phyloP scores from a whole-genome alignment of 2,888 invertebrate species.

The Falcaria lacertinaria region DNA sequence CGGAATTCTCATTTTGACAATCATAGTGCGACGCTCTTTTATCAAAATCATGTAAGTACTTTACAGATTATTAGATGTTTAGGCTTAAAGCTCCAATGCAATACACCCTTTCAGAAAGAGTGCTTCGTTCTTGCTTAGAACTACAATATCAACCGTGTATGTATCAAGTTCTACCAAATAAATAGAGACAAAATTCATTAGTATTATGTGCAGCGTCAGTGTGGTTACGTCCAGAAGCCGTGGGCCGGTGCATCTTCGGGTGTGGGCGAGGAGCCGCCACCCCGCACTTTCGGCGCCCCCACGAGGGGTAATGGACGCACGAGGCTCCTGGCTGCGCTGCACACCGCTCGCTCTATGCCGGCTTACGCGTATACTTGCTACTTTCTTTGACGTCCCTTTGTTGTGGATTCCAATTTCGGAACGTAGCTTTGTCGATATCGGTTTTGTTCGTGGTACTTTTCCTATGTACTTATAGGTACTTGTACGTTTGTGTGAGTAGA shows the following conservation, averaged over 20 bases:
- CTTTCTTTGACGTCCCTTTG: slow-evolving; percentile 76
- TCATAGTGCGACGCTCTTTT: too few species aligned
- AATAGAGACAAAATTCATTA: slow-evolving; percentile 70
- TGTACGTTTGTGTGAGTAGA: neutral
- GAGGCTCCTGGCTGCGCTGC: slow-evolving; percentile 67
- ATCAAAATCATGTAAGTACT: too few species aligned
- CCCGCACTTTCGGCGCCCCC: slow-evolving; percentile 59
- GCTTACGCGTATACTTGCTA: slow-evolving; percentile 74
- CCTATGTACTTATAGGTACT: slow-evolving; percentile 7
- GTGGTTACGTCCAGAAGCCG: slow-evolving; percentile 68
- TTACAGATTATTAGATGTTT: too few species aligned
- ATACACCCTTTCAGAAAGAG: too few species aligned
- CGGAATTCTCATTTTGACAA: too few species aligned
- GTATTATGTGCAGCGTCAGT: slow-evolving; percentile 59
- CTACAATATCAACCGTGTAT: too few species aligned
- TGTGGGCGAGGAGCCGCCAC: slow-evolving; percentile 61
- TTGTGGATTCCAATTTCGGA: slow-evolving; percentile 72
- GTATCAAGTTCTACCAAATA: slow-evolving; percentile 10
- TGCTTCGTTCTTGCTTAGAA: too few species aligned
- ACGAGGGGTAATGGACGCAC: slow-evolving; percentile 74
- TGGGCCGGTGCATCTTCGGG: slow-evolving; percentile 71
- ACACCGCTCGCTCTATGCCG: slow-evolving; percentile 66
- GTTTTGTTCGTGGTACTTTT: slow-evolving; percentile 9
- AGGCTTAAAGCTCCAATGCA: too few species aligned
- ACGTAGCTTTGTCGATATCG: slow-evolving; percentile 40